A percentile compares a stretch with the other conserved stretches of the same genome.
These are phyloP conservation scores for Oncorhynchus tshawytscha DNA, from an alignment of 2,113 vertebrate species.

Conservation along the genomic window DNA sequence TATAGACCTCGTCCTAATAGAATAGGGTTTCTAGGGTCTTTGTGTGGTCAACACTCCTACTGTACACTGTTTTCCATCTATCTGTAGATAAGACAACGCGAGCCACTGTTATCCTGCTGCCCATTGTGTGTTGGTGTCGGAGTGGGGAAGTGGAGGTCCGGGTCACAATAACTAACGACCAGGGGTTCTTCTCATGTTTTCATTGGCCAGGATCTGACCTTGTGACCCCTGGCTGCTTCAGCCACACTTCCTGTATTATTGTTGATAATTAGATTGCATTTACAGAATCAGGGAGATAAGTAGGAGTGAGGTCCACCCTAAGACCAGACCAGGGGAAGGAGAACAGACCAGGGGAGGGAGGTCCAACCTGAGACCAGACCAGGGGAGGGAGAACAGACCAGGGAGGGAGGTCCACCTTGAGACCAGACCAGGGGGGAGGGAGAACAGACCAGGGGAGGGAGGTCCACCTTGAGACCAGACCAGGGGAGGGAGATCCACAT, in stretches of 20 bases:
- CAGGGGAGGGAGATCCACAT: too few relatives aligned
- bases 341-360: too few relatives aligned
- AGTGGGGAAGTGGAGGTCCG: background rate
- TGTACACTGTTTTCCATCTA: background rate
- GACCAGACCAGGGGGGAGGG: too few relatives aligned
- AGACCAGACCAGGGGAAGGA: background rate
- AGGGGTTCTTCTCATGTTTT: conserved; percentile 21
- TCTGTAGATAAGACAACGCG: background rate
- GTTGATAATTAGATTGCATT: conserved; percentile 60
- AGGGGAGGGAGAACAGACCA: too few relatives aligned
- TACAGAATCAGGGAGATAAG: conserved; percentile 43
- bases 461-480: too few relatives aligned
- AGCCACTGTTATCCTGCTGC: background rate
- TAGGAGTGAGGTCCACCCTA: conserved; percentile 19
- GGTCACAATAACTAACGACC: conserved; percentile 12
- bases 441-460: too few relatives aligned
- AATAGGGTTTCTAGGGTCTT: too few relatives aligned
- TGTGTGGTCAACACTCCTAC: background rate
- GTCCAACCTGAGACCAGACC: too few relatives aligned
- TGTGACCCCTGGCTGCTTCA: conserved; percentile 37
- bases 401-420: too few relatives aligned
- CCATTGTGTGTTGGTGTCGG: conserved; percentile 28
- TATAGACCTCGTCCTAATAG: too few relatives aligned
- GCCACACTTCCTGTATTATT: conserved; percentile 57
- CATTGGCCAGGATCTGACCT: conserved; percentile 41